Base-by-base conservation (phyloP, 2,113 vertebrate species). In the Monarcha castaneiventris region DNA sequence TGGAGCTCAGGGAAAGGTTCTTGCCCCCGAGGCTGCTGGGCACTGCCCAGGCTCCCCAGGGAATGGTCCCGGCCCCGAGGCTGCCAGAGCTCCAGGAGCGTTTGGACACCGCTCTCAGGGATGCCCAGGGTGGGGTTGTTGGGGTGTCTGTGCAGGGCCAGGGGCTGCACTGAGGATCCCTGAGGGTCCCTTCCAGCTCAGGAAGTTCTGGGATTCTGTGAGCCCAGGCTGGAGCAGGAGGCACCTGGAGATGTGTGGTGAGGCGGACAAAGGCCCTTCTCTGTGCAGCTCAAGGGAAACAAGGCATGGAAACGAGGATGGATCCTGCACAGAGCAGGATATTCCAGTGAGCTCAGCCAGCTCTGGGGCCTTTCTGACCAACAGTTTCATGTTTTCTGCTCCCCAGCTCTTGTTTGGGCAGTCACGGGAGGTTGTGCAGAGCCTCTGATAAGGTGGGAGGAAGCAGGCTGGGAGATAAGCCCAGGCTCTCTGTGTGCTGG, bases 41-140 rank as follows among this genome's bases (percentile, higher is more conserved):
- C 81, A 84, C 68, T 84, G 83, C 43, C 35, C 83, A 66, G 82
- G 82, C 69, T 84, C 29, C 82, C 69, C 82, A 84, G 51, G 82
- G 82, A 64, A 64, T 75, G 82, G 49, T 30, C 52, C 54, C n/a
- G 5, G 84, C 84, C 84, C 84, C 66, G 1, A 87, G 84, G 84
- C 84, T 88, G 67, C 85, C 75, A 79, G 58, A 87, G 85, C 75
- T 88, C 1, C 75, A 80, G 75, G 75, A 64, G 56, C 2, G 5
- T 66, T 85, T 58, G 83, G 71, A 4, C 44, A 68, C 0, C 4
- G 9, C 58, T 32, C 2, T 1, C 35, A 51, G 86, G 68, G 52
- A 1, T 43, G 83, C 30, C 3, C 69, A 46, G 87, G 52, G 46
- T 35, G 87, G 52, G 33, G 0, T 10, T 89, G 49, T 11, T 82